These are phyloP conservation scores for Seladonia tumulorum DNA, from an alignment of 2,888 invertebrate species.

Conservation along the genomic window DNA sequence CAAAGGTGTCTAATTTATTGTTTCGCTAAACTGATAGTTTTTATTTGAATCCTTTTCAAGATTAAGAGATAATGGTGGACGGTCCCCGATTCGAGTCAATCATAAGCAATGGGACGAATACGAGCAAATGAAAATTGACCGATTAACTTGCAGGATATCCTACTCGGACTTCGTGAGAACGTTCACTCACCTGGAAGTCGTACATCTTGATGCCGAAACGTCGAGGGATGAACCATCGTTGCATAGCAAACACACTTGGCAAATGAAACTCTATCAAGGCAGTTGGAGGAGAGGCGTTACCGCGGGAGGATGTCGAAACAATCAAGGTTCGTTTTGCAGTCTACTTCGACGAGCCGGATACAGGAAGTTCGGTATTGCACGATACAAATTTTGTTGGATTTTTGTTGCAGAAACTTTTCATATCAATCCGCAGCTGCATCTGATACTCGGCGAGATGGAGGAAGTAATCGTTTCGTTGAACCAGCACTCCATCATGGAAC, in stretches of 20 bases:
- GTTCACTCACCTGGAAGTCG: slow-evolving; percentile 93
- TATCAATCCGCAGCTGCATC: slow-evolving; percentile 95
- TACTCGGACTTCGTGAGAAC: slow-evolving; percentile 93
- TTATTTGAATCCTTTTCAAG: not conserved
- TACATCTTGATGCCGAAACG: slow-evolving; percentile 94
- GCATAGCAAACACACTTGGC: slow-evolving; percentile 92
- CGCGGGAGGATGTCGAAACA: slow-evolving; percentile 95
- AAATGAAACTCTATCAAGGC: slow-evolving; percentile 94
- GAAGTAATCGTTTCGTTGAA: slow-evolving; percentile 94
- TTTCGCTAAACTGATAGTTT: not conserved
- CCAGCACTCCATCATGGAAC: slow-evolving; percentile 96
- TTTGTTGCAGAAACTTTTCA: slow-evolving; percentile 91
- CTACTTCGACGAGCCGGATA: slow-evolving; percentile 25
- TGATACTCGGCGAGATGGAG: slow-evolving; percentile 91
- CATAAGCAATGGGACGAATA: not conserved
- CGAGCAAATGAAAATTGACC: not conserved
- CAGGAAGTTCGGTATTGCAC: slow-evolving; percentile 35
- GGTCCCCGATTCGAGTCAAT: not conserved
- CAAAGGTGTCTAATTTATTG: not conserved
- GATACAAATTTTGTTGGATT: not conserved
- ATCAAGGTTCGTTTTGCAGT: slow-evolving; percentile 86
- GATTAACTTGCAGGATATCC: slow-evolving; percentile 88
- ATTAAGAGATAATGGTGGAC: not conserved
- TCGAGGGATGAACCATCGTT: slow-evolving; percentile 93
- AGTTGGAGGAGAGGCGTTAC: slow-evolving; percentile 94